Evolutionary conservation across 2,888 invertebrate species (phyloP).

Genomic region (Drosophila mimica): DNA sequence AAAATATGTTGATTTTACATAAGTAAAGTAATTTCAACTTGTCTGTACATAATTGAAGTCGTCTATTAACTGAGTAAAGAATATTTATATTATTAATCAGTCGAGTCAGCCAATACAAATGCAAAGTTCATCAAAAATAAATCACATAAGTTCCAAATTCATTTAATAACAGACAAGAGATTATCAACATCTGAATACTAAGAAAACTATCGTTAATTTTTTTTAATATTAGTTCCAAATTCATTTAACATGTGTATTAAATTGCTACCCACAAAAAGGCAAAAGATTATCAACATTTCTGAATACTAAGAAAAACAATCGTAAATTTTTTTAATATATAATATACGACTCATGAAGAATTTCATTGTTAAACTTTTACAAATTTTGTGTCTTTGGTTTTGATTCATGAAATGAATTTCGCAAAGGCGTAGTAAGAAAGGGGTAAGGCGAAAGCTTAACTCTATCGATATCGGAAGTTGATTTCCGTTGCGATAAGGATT

Average conservation of each 20-base stretch:
- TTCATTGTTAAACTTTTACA: not conserved
- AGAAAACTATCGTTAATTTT: no score
- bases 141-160: not conserved
- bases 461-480: conserved; percentile 37
- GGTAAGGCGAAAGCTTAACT: not conserved
- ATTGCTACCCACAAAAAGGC: not conserved
- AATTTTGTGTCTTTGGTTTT: not conserved
- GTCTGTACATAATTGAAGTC: not conserved
- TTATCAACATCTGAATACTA: no score
- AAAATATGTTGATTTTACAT: no score
- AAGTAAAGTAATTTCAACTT: not conserved
- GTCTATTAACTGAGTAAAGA: not conserved
- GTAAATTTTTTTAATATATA: accelerated
- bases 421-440: not conserved
- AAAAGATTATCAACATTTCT: not conserved
- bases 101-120: not conserved
- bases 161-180: no score
- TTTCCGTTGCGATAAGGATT: conserved; percentile 34
- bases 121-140: not conserved
- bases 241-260: not conserved
- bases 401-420: not conserved
- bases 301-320: not conserved
- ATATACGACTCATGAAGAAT: not conserved
- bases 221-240: no score
- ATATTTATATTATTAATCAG: not conserved